Percentiles rank a stretch among this genome's conserved stretches.
Evolutionary conservation across 2,888 invertebrate species (phyloP).

Genomic region (Ceramica pisi): DNA sequence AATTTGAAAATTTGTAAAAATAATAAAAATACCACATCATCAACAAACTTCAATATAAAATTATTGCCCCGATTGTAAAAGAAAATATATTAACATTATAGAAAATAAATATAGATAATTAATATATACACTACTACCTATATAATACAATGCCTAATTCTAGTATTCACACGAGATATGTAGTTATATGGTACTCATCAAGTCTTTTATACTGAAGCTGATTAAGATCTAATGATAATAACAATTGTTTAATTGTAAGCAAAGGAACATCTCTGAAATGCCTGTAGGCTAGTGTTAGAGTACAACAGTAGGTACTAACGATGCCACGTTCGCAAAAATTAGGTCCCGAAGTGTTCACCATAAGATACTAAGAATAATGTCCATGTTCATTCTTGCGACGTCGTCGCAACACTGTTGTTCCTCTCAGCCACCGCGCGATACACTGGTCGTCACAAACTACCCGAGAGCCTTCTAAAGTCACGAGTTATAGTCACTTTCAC

Average conservation of each 20-base stretch:
- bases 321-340: conserved; percentile 30
- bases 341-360: conserved; percentile 44
- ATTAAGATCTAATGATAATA: conserved; percentile 81
- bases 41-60: conserved; percentile 82
- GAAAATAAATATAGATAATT: conserved; percentile 74
- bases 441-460: conserved; percentile 70
- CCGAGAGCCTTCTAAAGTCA: conserved; percentile 83
- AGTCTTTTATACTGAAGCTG: conserved; percentile 87
- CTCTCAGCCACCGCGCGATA: conserved; percentile 57
- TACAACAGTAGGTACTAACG: conserved; percentile 50
- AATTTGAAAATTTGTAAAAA: conserved; percentile 77
- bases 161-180: conserved; percentile 90
- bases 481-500: conserved; percentile 87
- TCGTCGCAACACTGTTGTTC: conserved; percentile 38
- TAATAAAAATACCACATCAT: conserved; percentile 83
- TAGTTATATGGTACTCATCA: conserved; percentile 81
- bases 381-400: conserved; percentile 20
- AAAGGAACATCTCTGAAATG: conserved; percentile 83
- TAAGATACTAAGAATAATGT: conserved; percentile 35
- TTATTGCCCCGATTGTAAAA: conserved; percentile 84
- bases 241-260: conserved; percentile 74
- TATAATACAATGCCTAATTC: conserved; percentile 86
- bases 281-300: conserved; percentile 59
- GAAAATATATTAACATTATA: conserved; percentile 62
- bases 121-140: conserved; percentile 87